Conservation (phyloP, 2,888 invertebrate species). For the Aspidapion aeneum region DNA sequence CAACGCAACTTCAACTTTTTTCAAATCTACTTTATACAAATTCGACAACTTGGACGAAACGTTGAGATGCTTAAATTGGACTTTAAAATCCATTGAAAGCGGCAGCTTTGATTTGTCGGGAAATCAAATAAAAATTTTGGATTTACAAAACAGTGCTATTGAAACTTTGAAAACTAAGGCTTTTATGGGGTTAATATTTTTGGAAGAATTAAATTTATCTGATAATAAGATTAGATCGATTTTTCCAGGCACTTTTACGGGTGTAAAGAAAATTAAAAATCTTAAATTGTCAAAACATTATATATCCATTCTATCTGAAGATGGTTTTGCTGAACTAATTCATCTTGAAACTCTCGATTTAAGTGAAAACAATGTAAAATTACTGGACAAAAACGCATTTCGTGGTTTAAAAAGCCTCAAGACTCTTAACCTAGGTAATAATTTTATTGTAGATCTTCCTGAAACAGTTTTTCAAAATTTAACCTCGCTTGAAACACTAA, state of each 20-base stretch:
- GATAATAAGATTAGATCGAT: slow-evolving; percentile 40
- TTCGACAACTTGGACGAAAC: slow-evolving; percentile 47
- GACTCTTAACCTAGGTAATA: slow-evolving; percentile 37
- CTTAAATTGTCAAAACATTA: slow-evolving; percentile 40
- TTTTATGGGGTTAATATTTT: slow-evolving; percentile 44
- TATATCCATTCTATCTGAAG: slow-evolving; percentile 36
- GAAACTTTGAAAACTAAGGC: slow-evolving; percentile 36
- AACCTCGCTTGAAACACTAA: slow-evolving; percentile 33
- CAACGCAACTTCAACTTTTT: slow-evolving; percentile 42
- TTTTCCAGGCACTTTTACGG: slow-evolving; percentile 40
- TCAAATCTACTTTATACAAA: slow-evolving; percentile 42
- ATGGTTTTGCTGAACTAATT: slow-evolving; percentile 38
- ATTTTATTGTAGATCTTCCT: slow-evolving; percentile 33
- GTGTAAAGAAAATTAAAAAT: slow-evolving; percentile 42
- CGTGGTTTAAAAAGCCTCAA: slow-evolving; percentile 30
- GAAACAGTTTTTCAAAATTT: slow-evolving; percentile 37
- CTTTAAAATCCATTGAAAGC: slow-evolving; percentile 36
- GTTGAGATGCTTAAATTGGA: slow-evolving; percentile 41
- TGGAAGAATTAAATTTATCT: slow-evolving; percentile 37
- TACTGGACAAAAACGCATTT: slow-evolving; percentile 30
- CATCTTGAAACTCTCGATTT: slow-evolving; percentile 38
- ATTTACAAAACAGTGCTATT: slow-evolving; percentile 38
- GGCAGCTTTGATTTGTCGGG: slow-evolving; percentile 45
- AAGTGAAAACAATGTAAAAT: slow-evolving; percentile 35
- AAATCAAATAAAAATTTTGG: slow-evolving; percentile 42